Evolutionary conservation across 2,797 vertebrate species (phyloP).

Genomic region (Enteromius unitaeniatus): DNA sequence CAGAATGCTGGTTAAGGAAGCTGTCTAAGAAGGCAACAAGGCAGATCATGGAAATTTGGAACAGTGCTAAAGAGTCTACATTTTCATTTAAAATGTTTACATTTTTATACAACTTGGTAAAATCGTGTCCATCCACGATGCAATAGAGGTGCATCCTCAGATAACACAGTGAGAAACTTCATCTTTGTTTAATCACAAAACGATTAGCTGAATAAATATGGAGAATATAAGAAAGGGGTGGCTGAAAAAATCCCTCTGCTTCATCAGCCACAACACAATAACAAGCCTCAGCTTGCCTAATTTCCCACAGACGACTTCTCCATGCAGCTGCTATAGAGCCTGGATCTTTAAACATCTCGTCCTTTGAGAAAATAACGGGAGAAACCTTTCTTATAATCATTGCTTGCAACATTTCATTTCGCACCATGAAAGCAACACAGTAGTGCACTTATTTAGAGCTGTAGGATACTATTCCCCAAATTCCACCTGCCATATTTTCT

Average conservation of each 20-base stretch:
- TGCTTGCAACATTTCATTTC: conserved; percentile 48
- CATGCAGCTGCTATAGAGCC: conserved; percentile 44
- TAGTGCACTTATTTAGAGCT: conserved; percentile 54
- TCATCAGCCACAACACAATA: conserved; percentile 32
- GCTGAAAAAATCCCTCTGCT: conserved; percentile 22
- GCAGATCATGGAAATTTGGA: not conserved
- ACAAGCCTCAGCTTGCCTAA: conserved; percentile 34
- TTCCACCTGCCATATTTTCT: conserved; percentile 51
- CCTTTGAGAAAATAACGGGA: conserved; percentile 63
- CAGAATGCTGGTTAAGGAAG: not conserved
- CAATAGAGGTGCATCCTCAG: not conserved
- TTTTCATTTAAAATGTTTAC: not conserved
- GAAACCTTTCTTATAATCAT: conserved; percentile 56
- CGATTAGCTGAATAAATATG: not conserved
- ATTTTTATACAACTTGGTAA: not conserved
- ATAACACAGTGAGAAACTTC: conserved; percentile 1
- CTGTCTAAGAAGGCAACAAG: not conserved
- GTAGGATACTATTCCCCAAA: conserved; percentile 43
- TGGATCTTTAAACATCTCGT: conserved; percentile 38
- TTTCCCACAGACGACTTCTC: conserved; percentile 13
- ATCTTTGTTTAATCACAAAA: conserved; percentile 1
- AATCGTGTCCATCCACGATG: not conserved
- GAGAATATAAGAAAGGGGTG: not conserved
- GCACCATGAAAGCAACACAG: conserved; percentile 56
- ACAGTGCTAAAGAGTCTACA: not conserved